phyloP scores from a whole-genome alignment of 2,888 invertebrate species.

The Nomada lathburiana region DNA sequence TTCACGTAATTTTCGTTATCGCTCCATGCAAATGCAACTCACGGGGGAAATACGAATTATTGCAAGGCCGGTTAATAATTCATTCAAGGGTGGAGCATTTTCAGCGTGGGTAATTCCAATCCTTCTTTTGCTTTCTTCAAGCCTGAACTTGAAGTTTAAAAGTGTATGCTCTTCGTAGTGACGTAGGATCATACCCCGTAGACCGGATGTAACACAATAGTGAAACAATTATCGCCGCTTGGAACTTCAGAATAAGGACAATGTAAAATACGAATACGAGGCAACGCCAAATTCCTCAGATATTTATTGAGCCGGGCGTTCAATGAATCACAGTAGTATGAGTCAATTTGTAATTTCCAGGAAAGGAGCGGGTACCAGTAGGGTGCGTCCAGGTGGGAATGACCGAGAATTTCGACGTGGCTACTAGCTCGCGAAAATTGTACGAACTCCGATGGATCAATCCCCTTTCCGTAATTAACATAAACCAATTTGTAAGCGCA shows the following conservation, averaged over 20 bases:
- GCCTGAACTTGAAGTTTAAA: neutral
- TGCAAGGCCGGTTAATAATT: too few relatives aligned
- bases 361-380: neutral
- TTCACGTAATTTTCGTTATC: neutral
- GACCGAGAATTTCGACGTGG: neutral
- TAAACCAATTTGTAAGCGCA: neutral
- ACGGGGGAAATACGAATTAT: too few relatives aligned
- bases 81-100: neutral
- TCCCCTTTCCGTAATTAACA: neutral
- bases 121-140: neutral
- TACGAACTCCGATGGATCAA: neutral
- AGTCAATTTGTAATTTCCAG: slow-evolving; percentile 21
- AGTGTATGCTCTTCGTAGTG: slow-evolving; percentile 17
- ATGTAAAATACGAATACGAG: too few relatives aligned
- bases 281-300: neutral
- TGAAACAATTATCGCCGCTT: too few relatives aligned
- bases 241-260: neutral
- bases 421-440: neutral
- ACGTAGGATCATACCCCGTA: neutral
- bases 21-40: too few relatives aligned
- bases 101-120: neutral
- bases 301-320: neutral
- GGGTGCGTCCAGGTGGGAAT: neutral
- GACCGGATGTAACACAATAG: too few relatives aligned
- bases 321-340: slow-evolving; percentile 35